phyloP scores from a whole-genome alignment of 2,888 invertebrate species.

The Argyresthia goedartella region DNA sequence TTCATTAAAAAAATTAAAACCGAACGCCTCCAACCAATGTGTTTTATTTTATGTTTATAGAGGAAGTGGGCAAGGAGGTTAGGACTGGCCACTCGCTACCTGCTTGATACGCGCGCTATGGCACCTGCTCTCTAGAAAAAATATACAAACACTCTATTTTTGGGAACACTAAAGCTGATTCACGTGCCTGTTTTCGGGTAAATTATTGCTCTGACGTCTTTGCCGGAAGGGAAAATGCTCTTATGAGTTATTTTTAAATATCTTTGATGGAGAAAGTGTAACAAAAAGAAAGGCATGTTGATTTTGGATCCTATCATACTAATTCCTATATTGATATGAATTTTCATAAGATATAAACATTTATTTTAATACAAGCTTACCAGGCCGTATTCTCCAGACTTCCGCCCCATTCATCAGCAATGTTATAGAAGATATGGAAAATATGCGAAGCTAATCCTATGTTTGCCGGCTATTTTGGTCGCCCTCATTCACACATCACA shows the following conservation, averaged over 20 bases:
- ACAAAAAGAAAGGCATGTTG: no score
- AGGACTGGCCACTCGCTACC: constrained; percentile 38
- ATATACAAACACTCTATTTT: constrained; percentile 51
- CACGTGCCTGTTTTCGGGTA: not conserved
- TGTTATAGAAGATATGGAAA: no score
- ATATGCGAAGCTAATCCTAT: not conserved
- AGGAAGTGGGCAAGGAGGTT: constrained; percentile 55
- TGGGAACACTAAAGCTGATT: constrained; percentile 16
- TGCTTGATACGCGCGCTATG: constrained; percentile 16
- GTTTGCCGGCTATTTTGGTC: constrained; percentile 35
- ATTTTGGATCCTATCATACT: no score
- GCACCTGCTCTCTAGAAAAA: constrained; percentile 60
- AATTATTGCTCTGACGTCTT: not conserved
- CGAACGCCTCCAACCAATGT: constrained; percentile 1
- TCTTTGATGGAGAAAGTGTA: no score
- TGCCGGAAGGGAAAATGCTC: not conserved
- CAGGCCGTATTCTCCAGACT: no score
- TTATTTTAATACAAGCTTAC: no score
- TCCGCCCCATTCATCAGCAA: no score
- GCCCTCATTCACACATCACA: constrained; percentile 39
- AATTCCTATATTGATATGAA: no score
- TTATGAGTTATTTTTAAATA: not conserved
- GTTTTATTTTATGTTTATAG: constrained; percentile 28
- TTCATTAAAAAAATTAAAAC: constrained; percentile 13
- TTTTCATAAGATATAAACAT: no score